Base-by-base conservation (phyloP, 2,888 invertebrate species). In the Eupelmus urozonus region DNA sequence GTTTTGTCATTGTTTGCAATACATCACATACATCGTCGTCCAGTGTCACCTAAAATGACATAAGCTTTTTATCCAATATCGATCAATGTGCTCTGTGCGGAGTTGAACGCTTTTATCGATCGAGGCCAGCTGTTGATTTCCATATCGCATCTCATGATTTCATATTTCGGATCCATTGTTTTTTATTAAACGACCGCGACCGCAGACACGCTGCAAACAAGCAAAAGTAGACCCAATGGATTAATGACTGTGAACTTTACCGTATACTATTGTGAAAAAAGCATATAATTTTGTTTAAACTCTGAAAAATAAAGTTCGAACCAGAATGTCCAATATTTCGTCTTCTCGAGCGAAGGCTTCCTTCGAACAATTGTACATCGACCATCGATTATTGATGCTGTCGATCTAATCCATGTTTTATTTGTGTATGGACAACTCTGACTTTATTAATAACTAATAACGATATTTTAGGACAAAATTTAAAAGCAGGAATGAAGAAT, bases 21-120 rank as follows among this genome's bases (percentile, higher is more conserved):
- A 80, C 76, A 80, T 81, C 75, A 69, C 78, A 73, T 74, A 78
- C 77, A 69, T 79, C 74, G 57, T 75, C 84, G 79, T 45, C 87
- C 87, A n/a, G 91, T 90, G 73, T 92, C 91, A 16, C 95, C 89
- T 87, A 80, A 77, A 80, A 80, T 80, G 80, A 77, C 77, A 77
- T 80, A 77, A 80, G 40, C 77, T 74, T 74, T 74, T 76, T 74
- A 80, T 77, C 80, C 76, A 74, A 60, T 76, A 75, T 69, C 71
- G 42, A 63, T 63, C 72, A 73, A 78, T 57, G 16, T 45, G 55
- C n/a, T n/a, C n/a, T 34, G 76, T 18, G 65, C 53, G 70, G 66
- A 55, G 59, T 60, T 79, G 62, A 65, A 59, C 9, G 29, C 25
- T 66, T 77, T 59, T 34, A 60, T 66, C 25, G 42, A 60, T 66